These are phyloP conservation scores for Sarcophaga caerulescens DNA, from an alignment of 2,888 invertebrate genomes.

Conservation along the genomic window DNA sequence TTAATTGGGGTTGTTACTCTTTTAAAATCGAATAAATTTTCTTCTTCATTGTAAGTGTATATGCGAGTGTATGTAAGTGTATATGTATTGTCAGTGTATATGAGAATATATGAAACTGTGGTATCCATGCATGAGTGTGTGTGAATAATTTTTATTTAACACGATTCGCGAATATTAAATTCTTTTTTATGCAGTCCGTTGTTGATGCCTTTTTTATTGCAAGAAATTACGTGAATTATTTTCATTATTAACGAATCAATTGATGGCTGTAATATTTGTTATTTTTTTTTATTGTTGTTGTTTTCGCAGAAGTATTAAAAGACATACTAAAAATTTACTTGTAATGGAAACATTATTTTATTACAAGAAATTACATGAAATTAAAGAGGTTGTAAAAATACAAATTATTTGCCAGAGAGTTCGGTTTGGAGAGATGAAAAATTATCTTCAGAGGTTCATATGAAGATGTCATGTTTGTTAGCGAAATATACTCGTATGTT, in stretches of 20 bases:
- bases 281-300: not conserved
- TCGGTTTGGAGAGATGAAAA: no score
- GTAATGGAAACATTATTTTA: no score
- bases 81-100: no score
- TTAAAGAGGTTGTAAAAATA: not conserved
- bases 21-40: conserved; percentile 60
- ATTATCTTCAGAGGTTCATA: no score
- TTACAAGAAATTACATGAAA: not conserved
- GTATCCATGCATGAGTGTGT: not conserved
- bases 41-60: conserved; percentile 10
- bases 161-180: conserved; percentile 44
- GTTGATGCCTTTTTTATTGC: no score
- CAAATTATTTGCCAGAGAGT: no score
- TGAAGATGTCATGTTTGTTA: no score
- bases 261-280: not conserved
- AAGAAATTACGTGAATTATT: conserved; percentile 28
- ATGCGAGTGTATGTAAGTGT: no score
- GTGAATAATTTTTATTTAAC: conserved; percentile 28
- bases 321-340: no score
- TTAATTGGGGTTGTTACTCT: conserved; percentile 63
- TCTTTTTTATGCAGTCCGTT: conserved; percentile 6
- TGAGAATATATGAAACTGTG: no score
- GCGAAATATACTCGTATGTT: no score
- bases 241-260: not conserved
- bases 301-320: no score